Evolutionary conservation across 2,113 vertebrate species (phyloP).

Genomic region (Rhipidura dahli): DNA sequence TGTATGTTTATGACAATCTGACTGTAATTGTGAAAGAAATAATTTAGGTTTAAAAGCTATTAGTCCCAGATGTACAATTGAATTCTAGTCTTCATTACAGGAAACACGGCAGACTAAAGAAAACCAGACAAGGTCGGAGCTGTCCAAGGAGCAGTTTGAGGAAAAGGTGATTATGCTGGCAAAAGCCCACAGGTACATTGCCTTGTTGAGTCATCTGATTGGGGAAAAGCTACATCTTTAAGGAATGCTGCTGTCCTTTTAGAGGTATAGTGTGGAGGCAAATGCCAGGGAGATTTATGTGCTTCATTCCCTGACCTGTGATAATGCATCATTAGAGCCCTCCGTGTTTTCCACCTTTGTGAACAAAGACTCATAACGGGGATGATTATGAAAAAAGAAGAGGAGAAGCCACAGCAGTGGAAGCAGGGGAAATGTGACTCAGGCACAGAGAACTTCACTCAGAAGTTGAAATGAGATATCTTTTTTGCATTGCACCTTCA

Average conservation of each 20-base stretch:
- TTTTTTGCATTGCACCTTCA: not conserved
- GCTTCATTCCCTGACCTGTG: slow-evolving; percentile 57
- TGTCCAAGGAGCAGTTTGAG: not conserved
- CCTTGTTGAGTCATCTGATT: not conserved
- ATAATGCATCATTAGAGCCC: slow-evolving; percentile 38
- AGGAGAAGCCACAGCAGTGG: not conserved
- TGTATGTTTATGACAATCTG: slow-evolving; percentile 36
- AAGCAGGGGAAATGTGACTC: not conserved
- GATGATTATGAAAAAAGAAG: not conserved
- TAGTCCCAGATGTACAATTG: slow-evolving; percentile 40
- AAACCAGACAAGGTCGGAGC: not conserved
- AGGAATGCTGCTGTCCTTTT: not conserved
- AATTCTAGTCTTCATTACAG: slow-evolving; percentile 52
- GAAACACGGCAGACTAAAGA: not conserved
- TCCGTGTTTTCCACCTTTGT: slow-evolving; percentile 51
- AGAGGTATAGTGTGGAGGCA: not conserved
- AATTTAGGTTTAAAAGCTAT: slow-evolving; percentile 39
- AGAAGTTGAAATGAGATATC: not conserved
- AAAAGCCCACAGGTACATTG: slow-evolving; percentile 29
- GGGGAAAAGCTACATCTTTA: slow-evolving; percentile 12
- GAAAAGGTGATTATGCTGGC: slow-evolving; percentile 44
- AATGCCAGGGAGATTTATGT: slow-evolving; percentile 26
- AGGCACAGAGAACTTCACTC: not conserved
- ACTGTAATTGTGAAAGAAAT: slow-evolving; percentile 21
- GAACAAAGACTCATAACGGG: slow-evolving; percentile 16